Evolutionary conservation across 2,113 vertebrate genomes (phyloP).

Genomic region (Siniperca chuatsi): DNA sequence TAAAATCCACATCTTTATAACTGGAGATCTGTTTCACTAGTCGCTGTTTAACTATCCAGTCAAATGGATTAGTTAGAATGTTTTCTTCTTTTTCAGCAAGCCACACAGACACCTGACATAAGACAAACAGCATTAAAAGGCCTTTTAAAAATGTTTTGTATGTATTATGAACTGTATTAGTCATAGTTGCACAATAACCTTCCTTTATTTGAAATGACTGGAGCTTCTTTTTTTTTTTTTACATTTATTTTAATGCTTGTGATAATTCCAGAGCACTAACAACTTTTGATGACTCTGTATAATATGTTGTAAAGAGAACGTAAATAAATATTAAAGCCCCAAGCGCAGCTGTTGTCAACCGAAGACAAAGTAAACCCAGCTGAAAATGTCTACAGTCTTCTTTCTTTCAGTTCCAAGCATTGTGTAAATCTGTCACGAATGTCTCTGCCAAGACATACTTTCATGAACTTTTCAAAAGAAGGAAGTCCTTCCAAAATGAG

Average conservation of each 20-base stretch:
- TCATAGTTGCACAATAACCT: conserved; percentile 70
- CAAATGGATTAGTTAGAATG: conserved; percentile 60
- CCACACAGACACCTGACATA: conserved; percentile 78
- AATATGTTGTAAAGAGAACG: conserved; percentile 83
- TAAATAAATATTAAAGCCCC: conserved; percentile 78
- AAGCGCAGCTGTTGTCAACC: conserved; percentile 69
- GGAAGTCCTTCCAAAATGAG: conserved; percentile 24
- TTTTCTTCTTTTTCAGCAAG: conserved; percentile 64
- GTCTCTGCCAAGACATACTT: conserved; percentile 21
- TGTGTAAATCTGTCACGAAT: conserved; percentile 28
- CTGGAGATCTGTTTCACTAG: conserved; percentile 62
- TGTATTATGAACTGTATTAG: conserved; percentile 73
- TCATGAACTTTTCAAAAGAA: conserved; percentile 42
- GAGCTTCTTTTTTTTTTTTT: conserved; percentile 72
- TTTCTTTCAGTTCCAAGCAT: conserved; percentile 17
- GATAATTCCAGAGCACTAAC: conserved; percentile 69
- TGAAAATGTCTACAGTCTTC: conserved; percentile 48
- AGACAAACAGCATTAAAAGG: conserved; percentile 75
- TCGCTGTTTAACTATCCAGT: conserved; percentile 70
- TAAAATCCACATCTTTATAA: conserved; percentile 65
- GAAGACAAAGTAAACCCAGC: conserved; percentile 76
- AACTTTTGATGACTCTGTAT: conserved; percentile 71
- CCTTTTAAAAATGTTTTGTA: conserved; percentile 68
- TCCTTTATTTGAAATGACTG: conserved; percentile 72
- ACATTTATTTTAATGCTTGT: conserved; percentile 80